Evolutionary conservation across 2,113 vertebrate species (phyloP), one percentile per base, ranked within the genome.

Genomic region (Anseranas semipalmata): DNA sequence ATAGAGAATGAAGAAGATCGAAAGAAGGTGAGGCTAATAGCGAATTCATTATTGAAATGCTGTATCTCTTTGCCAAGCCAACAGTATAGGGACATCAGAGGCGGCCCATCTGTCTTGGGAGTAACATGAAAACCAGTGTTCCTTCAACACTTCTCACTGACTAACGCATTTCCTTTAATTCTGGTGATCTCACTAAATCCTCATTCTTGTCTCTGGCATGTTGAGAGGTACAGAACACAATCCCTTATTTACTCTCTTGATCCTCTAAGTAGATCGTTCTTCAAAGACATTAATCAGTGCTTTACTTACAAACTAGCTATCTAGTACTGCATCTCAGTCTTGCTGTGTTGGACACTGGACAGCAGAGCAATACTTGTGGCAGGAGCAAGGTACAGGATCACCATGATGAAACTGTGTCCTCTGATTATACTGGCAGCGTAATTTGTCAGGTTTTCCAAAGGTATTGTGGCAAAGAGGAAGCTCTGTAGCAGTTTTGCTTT

Each of bases 1-100:
- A 99, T 99, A 25, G 99, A 99, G 91, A 99, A 99, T 12, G 99
- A 99, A 89, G 99, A 99, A 95, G 99, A 99, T 93, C 97, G 99
- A 65, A 99, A 99, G 97, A 99, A 99, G 98, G 99, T 99, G 90
- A 89, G 97, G 37, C 37, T 12, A 16, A 10, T 10, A 33, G 43
- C 72, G 45, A 71, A 19, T 30, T 10, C 27, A 5, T 30, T 13
- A 62, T 13, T 10, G 32, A 35, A 9, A 6, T 4, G 0, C 71
- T 85, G 9, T 4, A 3, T 67, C 28, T 85, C 48, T 28, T 81
- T 35, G 43, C 20, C 28, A 6, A 10, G 7, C 39, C 43, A 33
- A 5, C n/a, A 59, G 5, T 3, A 3, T 33, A 59, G 66, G 45
- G 27, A 45, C 52, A 41, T 30, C 45, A 66, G 56, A 60, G 25